phyloP scores from a whole-genome alignment of 1,140 invertebrate species.

The Contarinia nasturtii region DNA sequence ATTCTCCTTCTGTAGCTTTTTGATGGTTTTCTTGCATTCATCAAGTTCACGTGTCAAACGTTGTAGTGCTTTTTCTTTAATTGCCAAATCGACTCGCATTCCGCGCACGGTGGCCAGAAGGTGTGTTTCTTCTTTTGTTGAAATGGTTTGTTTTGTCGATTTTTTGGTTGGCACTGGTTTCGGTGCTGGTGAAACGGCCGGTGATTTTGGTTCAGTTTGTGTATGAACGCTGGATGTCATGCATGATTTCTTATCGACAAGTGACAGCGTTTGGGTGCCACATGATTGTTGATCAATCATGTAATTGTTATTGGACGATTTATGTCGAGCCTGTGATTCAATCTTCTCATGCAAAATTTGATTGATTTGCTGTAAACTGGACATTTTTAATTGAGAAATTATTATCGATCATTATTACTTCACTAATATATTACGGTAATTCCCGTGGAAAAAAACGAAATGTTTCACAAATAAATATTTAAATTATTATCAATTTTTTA shows the following conservation, averaged over 20 bases:
- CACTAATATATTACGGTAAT: no score
- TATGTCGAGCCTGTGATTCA: constrained; percentile 22
- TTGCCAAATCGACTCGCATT: constrained; percentile 45
- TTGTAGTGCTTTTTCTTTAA: constrained; percentile 46
- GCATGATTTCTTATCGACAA: not conserved
- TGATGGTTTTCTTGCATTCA: constrained; percentile 50
- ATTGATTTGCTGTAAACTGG: constrained; percentile 32
- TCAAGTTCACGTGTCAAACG: constrained; percentile 53
- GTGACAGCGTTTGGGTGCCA: constrained; percentile 3
- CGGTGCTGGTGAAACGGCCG: not conserved
- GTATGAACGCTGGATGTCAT: no score
- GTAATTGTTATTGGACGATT: constrained; percentile 15
- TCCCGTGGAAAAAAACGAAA: no score
- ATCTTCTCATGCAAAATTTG: constrained; percentile 31
- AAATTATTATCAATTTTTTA: no score
- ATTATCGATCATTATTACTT: no score
- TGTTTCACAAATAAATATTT: no score
- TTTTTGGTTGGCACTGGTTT: constrained; percentile 10
- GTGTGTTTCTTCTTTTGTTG: constrained; percentile 47
- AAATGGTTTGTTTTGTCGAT: constrained; percentile 21
- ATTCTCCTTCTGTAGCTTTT: constrained; percentile 50
- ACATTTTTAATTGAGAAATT: not conserved
- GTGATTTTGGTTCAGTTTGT: not conserved
- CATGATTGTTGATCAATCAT: constrained; percentile 11
- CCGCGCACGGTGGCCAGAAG: constrained; percentile 57